phyloP scores from a whole-genome alignment of 2,888 invertebrate genomes.

The Morpho helenor region DNA sequence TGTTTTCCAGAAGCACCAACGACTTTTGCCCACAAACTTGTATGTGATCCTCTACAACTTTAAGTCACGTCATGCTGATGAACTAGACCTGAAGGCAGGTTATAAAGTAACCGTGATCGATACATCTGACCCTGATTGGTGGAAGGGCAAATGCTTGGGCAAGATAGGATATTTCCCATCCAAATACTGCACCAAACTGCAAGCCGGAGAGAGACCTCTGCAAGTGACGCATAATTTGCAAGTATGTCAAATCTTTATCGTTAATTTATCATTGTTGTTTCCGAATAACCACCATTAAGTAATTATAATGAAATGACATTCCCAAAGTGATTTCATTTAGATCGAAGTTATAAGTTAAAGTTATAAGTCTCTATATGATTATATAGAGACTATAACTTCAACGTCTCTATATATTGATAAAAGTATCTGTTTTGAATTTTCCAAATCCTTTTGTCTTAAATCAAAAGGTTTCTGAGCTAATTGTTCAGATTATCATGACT shows the following conservation, averaged over 20 bases:
- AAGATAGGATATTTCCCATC: conserved; percentile 96
- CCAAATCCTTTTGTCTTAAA: no score
- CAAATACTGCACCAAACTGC: conserved; percentile 94
- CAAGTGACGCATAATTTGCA: conserved; percentile 85
- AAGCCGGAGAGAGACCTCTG: conserved; percentile 93
- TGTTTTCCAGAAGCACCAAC: conserved; percentile 85
- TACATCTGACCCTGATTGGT: conserved; percentile 97
- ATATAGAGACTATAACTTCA: no score
- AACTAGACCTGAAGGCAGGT: conserved; percentile 95
- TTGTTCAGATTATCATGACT: no score
- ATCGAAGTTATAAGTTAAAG: no score
- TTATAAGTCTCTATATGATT: no score
- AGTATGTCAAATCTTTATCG: conserved; percentile 35
- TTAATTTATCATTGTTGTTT: no score
- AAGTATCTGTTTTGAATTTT: no score
- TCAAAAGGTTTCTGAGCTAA: no score
- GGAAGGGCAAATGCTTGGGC: conserved; percentile 97
- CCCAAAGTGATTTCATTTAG: no score
- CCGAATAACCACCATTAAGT: no score
- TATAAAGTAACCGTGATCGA: conserved; percentile 95
- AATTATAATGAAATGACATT: no score
- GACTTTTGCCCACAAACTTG: conserved; percentile 92
- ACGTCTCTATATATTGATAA: no score
- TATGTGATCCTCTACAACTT: conserved; percentile 98
- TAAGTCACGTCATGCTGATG: conserved; percentile 95